Evolutionary conservation across 1,140 invertebrate species (phyloP), one percentile per base, ranked within the genome.

Genomic region (Drosophila murphyi): DNA sequence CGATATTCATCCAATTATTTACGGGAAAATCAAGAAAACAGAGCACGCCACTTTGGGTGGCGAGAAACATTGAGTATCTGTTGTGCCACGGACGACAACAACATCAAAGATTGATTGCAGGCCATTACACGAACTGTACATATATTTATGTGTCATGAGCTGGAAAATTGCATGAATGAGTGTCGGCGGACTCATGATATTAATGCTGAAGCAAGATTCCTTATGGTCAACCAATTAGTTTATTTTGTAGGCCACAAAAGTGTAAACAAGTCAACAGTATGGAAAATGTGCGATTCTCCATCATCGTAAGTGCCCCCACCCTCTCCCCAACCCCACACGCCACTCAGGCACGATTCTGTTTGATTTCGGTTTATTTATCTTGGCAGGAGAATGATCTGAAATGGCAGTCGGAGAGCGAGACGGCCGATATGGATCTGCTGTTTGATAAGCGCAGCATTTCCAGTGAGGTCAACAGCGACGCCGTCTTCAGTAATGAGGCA

Each of bases 371-470:
- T 72, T 63, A 32, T 67, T 89, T 87, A 34, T 37, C 55, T 82
- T 88, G 61, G 39, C 71, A 92, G 92, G 92, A 92, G 68, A 92
- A 92, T 54, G 91, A 92, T 70, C 61, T 92, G 28, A 92, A 92
- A 59, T 92, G 92, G 83, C 72, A 91, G 41, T 92, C 89, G 57
- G 81, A 92, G 60, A 88, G 90, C 39, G 91, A 76, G 45, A 59
- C 37, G 31, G 83, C 79, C 29, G 82, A 87, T 7, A 74, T 57
- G 64, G 90, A 91, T 29, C 43, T 90, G 67, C 74, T 92, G 35
- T 82, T 78, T 65, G 89, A 91, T 54, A 90, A 85, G 59, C 87
- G 91, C 43, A 93, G 93, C 76, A 93, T 94, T 50, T 94, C 93
- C 5, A 94, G 93, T 69, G 93, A 94, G 92, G 80, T 90, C 80